These are phyloP conservation scores for Scomber colias DNA, from an alignment of 2,113 vertebrate species.

Conservation along the genomic window DNA sequence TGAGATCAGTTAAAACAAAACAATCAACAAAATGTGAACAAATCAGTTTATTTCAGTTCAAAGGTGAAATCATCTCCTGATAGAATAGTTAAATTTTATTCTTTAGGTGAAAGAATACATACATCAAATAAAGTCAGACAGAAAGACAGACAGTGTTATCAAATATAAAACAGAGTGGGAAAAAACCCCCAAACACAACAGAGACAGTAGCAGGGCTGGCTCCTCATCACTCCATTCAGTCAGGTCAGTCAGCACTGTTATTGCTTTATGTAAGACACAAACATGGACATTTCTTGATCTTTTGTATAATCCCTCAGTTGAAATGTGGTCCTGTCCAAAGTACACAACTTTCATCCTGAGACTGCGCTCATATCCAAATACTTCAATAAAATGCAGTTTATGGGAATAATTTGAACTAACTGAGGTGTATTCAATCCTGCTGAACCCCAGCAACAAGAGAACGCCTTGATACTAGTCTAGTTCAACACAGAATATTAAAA, in stretches of 20 bases:
- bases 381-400: too few relatives aligned
- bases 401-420: background rate
- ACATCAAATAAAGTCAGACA: slow-evolving; percentile 58
- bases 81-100: slow-evolving; percentile 44
- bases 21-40: slow-evolving; percentile 49
- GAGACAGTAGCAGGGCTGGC: slow-evolving; percentile 5
- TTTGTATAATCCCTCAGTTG: too few relatives aligned
- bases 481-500: background rate
- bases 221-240: background rate
- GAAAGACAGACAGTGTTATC: slow-evolving; percentile 21
- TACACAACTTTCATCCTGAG: too few relatives aligned
- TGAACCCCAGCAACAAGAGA: background rate
- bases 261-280: too few relatives aligned
- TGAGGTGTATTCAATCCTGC: slow-evolving; percentile 4
- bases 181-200: background rate
- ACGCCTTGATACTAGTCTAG: background rate
- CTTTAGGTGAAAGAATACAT: slow-evolving; percentile 62
- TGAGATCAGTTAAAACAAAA: background rate
- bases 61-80: slow-evolving; percentile 57
- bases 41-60: slow-evolving; percentile 68
- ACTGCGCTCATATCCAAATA: too few relatives aligned
- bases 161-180: slow-evolving; percentile 29
- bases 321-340: too few relatives aligned
- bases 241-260: background rate
- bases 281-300: too few relatives aligned